Conservation (phyloP, 2,113 vertebrate genomes). For the Ciconia maguari region DNA sequence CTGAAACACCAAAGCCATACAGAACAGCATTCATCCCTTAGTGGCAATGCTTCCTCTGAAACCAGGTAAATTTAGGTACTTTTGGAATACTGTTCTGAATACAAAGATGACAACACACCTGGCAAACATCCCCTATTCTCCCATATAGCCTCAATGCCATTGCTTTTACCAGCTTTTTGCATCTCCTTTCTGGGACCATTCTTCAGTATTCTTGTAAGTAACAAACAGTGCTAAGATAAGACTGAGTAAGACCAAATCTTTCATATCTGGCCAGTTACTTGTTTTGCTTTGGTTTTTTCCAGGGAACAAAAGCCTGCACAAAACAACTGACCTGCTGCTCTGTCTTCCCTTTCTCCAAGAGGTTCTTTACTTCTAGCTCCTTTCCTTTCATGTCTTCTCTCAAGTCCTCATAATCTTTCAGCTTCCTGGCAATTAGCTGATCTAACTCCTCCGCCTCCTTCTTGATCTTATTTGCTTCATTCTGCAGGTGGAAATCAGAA, state of each 20-base stretch:
- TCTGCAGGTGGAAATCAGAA: conserved; percentile 62
- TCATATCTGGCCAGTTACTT: background rate
- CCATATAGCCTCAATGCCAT: background rate
- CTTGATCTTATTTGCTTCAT: conserved; percentile 90
- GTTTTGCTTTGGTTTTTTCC: background rate
- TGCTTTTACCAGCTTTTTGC: background rate
- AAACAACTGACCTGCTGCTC: conserved; percentile 91
- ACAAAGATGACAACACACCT: background rate
- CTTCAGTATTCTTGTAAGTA: background rate
- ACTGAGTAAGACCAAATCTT: background rate
- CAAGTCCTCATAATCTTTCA: conserved; percentile 90
- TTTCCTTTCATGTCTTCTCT: conserved; percentile 90
- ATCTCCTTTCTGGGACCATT: background rate
- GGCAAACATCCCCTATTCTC: background rate
- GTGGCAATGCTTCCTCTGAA: background rate
- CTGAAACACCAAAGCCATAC: background rate
- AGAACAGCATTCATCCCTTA: background rate
- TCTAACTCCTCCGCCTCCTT: conserved; percentile 91
- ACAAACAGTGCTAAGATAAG: background rate
- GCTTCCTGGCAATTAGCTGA: conserved; percentile 87
- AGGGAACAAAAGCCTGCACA: background rate
- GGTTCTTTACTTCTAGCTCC: conserved; percentile 90
- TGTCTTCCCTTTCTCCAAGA: conserved; percentile 92
- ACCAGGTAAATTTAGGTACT: background rate
- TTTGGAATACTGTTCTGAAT: background rate